Conservation (phyloP, 2,888 invertebrate genomes). For the Blomia tropicalis region DNA sequence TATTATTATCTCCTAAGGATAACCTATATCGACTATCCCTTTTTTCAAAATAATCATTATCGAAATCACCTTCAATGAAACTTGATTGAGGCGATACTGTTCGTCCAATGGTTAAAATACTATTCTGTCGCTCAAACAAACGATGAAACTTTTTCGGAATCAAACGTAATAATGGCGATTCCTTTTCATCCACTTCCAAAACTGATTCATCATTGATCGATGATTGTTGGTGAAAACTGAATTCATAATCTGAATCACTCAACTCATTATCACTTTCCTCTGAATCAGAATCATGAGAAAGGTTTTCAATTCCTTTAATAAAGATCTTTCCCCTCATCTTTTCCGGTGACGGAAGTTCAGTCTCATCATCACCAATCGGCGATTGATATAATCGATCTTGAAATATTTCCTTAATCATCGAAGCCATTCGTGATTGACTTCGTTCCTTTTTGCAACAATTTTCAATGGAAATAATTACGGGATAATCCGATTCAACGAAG, state of each 20-base stretch:
- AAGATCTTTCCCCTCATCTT: slow-evolving; percentile 39
- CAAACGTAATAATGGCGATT: background rate
- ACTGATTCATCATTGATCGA: background rate
- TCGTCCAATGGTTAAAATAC: background rate
- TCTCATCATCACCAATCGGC: slow-evolving; percentile 36
- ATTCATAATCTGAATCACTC: background rate
- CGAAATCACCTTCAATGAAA: slow-evolving; percentile 4
- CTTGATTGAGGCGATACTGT: background rate
- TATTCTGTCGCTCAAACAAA: background rate
- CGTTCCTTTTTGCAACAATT: slow-evolving; percentile 39
- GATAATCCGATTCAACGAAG: slow-evolving; percentile 38
- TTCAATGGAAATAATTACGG: slow-evolving; percentile 41
- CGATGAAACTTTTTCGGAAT: background rate
- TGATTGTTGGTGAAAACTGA: background rate
- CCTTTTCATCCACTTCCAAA: background rate
- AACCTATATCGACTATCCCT: background rate
- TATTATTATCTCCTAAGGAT: too few species aligned
- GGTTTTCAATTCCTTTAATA: slow-evolving; percentile 36
- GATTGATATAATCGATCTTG: slow-evolving; percentile 35
- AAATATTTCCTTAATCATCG: slow-evolving; percentile 37
- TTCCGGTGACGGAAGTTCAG: slow-evolving; percentile 39
- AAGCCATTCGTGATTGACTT: slow-evolving; percentile 38
- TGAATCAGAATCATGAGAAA: background rate
- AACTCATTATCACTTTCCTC: too few species aligned
- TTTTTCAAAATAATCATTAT: background rate